Evolutionary conservation across 2,797 vertebrate species (phyloP).

Genomic region (Pseudochirops cupreus): DNA sequence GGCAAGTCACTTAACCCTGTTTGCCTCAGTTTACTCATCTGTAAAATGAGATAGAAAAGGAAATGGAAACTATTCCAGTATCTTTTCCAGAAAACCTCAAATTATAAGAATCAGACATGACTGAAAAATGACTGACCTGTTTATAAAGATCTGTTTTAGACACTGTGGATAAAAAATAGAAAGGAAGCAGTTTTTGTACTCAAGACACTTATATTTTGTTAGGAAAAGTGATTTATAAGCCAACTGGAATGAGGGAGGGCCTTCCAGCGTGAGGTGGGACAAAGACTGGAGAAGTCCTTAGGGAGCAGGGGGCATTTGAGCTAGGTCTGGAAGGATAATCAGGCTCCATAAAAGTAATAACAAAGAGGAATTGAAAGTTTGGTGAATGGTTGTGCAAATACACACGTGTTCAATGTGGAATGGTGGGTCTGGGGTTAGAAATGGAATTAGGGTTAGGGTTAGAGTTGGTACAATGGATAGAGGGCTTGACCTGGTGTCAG

Average conservation of each 20-base stretch:
- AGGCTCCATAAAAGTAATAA: neutral
- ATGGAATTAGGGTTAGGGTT: neutral
- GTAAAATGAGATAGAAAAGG: neutral
- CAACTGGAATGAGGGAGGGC: neutral
- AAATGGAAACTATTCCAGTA: too few relatives aligned
- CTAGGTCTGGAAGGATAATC: neutral
- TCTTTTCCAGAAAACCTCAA: neutral
- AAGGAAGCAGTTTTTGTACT: neutral
- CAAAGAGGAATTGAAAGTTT: neutral
- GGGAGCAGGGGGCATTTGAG: neutral
- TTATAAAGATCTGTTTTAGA: neutral
- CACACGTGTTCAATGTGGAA: neutral
- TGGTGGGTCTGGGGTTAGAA: neutral
- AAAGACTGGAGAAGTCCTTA: neutral
- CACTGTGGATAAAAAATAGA: neutral
- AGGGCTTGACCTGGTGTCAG: neutral
- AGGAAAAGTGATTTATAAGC: neutral
- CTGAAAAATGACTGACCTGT: neutral
- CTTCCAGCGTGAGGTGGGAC: neutral
- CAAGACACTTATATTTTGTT: neutral
- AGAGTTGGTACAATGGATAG: neutral
- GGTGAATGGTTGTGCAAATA: neutral
- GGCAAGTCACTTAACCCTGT: neutral
- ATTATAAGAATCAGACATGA: neutral
- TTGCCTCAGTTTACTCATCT: neutral